Evolutionary conservation across 2,797 vertebrate species (phyloP).

Genomic region (Dicrostonyx torquatus): DNA sequence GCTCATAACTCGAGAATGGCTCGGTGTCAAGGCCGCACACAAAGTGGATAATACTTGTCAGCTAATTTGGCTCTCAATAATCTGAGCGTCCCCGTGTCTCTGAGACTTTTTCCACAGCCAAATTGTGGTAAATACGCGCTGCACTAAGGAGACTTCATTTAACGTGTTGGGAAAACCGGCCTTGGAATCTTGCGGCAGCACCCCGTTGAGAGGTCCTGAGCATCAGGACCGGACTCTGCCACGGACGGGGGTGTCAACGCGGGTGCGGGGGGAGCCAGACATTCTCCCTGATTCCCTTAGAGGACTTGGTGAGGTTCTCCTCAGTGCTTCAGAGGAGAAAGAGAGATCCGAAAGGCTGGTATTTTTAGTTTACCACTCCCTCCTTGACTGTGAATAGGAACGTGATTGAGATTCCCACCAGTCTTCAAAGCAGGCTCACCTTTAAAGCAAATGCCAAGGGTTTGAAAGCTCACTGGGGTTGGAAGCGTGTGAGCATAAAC

Average conservation of each 20-base stretch:
- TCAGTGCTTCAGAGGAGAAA: slow-evolving; percentile 34
- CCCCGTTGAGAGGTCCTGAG: background rate
- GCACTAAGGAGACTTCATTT: slow-evolving; percentile 72
- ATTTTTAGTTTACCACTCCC: slow-evolving; percentile 67
- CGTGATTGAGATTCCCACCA: slow-evolving; percentile 74
- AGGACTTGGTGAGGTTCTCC: slow-evolving; percentile 53
- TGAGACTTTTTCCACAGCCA: slow-evolving; percentile 71
- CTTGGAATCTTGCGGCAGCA: slow-evolving; percentile 1
- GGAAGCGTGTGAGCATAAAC: slow-evolving; percentile 30
- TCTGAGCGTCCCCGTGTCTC: slow-evolving; percentile 63
- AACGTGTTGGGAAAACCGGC: slow-evolving; percentile 63
- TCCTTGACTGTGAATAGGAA: slow-evolving; percentile 75
- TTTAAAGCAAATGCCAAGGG: slow-evolving; percentile 74
- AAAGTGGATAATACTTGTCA: slow-evolving; percentile 74
- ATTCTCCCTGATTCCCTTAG: background rate
- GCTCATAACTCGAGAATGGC: slow-evolving; percentile 74
- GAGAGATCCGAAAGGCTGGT: slow-evolving; percentile 10
- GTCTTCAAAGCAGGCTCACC: slow-evolving; percentile 72
- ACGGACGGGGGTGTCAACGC: background rate
- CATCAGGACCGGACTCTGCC: background rate
- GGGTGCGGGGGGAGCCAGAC: background rate
- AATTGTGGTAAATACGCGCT: slow-evolving; percentile 70
- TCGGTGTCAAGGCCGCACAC: slow-evolving; percentile 59
- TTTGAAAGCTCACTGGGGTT: slow-evolving; percentile 70
- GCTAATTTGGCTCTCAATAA: slow-evolving; percentile 81